Evolutionary conservation across 2,113 vertebrate species (phyloP).

Genomic region (Caranx ignobilis): DNA sequence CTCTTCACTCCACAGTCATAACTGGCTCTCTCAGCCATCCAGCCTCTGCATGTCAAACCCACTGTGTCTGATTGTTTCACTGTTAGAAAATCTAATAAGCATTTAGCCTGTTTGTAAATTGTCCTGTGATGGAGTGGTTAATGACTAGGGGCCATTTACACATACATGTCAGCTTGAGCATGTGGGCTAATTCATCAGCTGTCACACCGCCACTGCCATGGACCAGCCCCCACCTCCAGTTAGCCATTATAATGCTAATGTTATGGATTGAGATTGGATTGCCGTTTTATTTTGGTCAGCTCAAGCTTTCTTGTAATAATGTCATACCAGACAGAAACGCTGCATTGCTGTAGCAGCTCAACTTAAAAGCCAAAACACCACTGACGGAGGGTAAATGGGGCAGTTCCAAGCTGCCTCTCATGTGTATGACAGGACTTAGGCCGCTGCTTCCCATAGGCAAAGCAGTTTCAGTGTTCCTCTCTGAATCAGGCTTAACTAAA

Average conservation of each 20-base stretch:
- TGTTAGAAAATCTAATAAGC: conserved; percentile 45
- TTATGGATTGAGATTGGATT: conserved; percentile 43
- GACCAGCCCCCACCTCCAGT: conserved; percentile 20
- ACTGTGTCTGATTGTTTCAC: conserved; percentile 35
- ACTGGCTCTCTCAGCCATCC: background rate
- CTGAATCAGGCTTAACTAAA: conserved; percentile 20
- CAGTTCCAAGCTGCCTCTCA: conserved; percentile 42
- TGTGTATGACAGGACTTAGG: conserved; percentile 46
- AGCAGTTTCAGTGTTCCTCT: conserved; percentile 27
- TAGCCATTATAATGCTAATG: conserved; percentile 67
- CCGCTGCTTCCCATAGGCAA: conserved; percentile 21
- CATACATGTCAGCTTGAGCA: conserved; percentile 60
- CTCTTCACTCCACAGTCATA: background rate
- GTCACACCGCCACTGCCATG: conserved; percentile 40
- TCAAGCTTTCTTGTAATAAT: conserved; percentile 21
- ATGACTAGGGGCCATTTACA: conserved; percentile 59
- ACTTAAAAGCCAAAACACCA: conserved; percentile 32
- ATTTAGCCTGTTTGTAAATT: conserved; percentile 59
- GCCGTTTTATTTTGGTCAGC: conserved; percentile 48
- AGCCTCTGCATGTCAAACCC: conserved; percentile 4
- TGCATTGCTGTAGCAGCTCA: conserved; percentile 29
- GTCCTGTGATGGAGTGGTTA: conserved; percentile 45
- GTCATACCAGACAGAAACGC: background rate
- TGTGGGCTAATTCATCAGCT: conserved; percentile 67
- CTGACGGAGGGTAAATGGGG: conserved; percentile 55